Evolutionary conservation across 2,797 vertebrate genomes (phyloP), one percentile per base, ranked within the genome.

Genomic region (Yasuhikotakia modesta): DNA sequence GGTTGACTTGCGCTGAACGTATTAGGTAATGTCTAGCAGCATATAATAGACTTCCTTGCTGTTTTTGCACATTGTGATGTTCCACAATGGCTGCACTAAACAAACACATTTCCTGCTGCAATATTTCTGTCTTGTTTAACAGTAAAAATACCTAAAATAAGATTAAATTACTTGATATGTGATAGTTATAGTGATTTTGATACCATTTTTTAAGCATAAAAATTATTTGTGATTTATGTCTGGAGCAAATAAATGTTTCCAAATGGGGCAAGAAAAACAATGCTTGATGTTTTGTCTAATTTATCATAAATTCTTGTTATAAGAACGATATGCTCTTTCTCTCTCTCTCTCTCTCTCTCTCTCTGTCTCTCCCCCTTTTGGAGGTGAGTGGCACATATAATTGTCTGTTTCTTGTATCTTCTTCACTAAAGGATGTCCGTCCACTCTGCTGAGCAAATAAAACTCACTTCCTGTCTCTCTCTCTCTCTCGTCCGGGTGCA

Each of bases 361-460:
- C 58, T 13, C 58, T 72, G 27, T 76, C 64, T 68, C 30, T 19
- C 21, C 76, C 68, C 14, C 14, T 61, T 14, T 69, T 27, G 30
- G 46, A 84, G 85, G 79, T 85, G 79, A 81, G 78, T 76, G 60
- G 63, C 70, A 75, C 70, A 76, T 84, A 81, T 84, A 81, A 85
- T 86, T 81, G 75, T 79, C 76, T 6, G 48, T 81, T 82, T 85
- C 80, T 82, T 81, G 70, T 84, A 70, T 86, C 81, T 67, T 81
- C 45, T 52, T 72, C 63, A 74, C 70, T 60, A 72, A 76, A 81
- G 70, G 85, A 83, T 82, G 79, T 85, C 80, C 75, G 67, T 84
- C 60, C 82, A 73, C 60, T 85, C 70, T 69, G 71, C 84, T 79
- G 81, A 85, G 83, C 80, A 80, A 84, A 85, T 85, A 85, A 81